Evolutionary conservation across 2,113 vertebrate species (phyloP).

Genomic region (Takifugu flavidus): DNA sequence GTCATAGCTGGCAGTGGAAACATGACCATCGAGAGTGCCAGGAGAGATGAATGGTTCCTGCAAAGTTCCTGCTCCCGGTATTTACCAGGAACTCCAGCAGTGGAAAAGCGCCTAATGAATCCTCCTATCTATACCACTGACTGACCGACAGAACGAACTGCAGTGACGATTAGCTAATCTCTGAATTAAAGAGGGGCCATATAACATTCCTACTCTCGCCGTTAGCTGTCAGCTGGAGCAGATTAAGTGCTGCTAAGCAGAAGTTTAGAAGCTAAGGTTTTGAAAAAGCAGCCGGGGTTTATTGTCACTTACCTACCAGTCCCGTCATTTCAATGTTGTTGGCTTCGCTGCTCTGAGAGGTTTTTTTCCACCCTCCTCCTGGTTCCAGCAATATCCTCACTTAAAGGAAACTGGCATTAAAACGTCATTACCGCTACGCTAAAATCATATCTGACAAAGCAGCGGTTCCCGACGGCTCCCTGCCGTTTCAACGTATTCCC

Average conservation of each 20-base stretch:
- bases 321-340: slow-evolving; percentile 46
- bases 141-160: slow-evolving; percentile 13
- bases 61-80: too few relatives aligned
- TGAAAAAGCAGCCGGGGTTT: slow-evolving; percentile 57
- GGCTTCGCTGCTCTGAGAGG: slow-evolving; percentile 58
- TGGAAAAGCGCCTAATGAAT: neutral
- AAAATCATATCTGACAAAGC: slow-evolving; percentile 67
- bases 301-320: slow-evolving; percentile 54
- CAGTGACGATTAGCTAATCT: slow-evolving; percentile 5
- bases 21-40: too few relatives aligned
- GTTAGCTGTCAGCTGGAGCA: slow-evolving; percentile 45
- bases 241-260: slow-evolving; percentile 53
- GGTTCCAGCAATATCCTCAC: slow-evolving; percentile 66
- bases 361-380: slow-evolving; percentile 22
- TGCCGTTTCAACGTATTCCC: slow-evolving; percentile 56
- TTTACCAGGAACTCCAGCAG: too few relatives aligned
- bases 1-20: too few relatives aligned
- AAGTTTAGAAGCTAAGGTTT: slow-evolving; percentile 45
- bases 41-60: too few relatives aligned
- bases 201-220: slow-evolving; percentile 26
- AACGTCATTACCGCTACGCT: slow-evolving; percentile 67
- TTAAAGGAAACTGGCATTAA: slow-evolving; percentile 72
- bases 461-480: slow-evolving; percentile 58
- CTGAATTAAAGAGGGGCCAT: slow-evolving; percentile 16
- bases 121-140: slow-evolving; percentile 8